Conservation (phyloP, 2,888 invertebrate species). For the Timema podura region DNA sequence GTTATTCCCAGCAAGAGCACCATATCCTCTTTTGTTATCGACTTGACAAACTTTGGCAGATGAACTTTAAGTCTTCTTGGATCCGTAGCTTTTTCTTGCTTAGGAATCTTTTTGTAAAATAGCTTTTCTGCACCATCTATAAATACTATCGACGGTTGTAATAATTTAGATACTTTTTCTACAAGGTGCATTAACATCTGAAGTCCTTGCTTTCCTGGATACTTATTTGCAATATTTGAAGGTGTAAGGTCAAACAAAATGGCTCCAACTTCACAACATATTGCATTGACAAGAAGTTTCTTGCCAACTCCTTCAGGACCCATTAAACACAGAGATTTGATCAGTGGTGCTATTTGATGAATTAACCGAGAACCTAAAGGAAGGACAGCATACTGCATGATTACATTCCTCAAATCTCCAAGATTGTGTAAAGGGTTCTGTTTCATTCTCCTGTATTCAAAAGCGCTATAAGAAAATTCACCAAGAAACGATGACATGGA, state of each 20-base stretch:
- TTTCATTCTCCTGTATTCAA: constrained; percentile 45
- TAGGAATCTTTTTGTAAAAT: constrained; percentile 64
- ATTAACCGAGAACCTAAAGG: constrained; percentile 48
- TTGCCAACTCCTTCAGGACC: constrained; percentile 70
- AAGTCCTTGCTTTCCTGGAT: constrained; percentile 50
- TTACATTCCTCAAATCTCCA: constrained; percentile 56
- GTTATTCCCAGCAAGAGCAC: constrained; percentile 67
- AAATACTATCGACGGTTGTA: constrained; percentile 64
- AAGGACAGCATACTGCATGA: constrained; percentile 58
- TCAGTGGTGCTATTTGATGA: constrained; percentile 40
- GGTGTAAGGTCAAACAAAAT: constrained; percentile 74
- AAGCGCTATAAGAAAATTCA: constrained; percentile 60
- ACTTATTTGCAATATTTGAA: constrained; percentile 62
- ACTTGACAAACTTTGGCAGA: constrained; percentile 66
- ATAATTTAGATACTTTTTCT: constrained; percentile 59
- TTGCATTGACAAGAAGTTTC: constrained; percentile 63
- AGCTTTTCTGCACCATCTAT: constrained; percentile 64
- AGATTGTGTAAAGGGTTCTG: constrained; percentile 52
- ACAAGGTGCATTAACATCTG: constrained; percentile 63
- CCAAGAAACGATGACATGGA: constrained; percentile 64
- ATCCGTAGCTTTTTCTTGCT: constrained; percentile 56
- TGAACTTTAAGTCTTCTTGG: constrained; percentile 67
- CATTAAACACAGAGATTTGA: constrained; percentile 61
- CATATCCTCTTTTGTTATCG: constrained; percentile 60
- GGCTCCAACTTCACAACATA: constrained; percentile 71